phyloP scores from a whole-genome alignment of 92 coral and sea anemone species.

The Paramuricea clavata region DNA sequence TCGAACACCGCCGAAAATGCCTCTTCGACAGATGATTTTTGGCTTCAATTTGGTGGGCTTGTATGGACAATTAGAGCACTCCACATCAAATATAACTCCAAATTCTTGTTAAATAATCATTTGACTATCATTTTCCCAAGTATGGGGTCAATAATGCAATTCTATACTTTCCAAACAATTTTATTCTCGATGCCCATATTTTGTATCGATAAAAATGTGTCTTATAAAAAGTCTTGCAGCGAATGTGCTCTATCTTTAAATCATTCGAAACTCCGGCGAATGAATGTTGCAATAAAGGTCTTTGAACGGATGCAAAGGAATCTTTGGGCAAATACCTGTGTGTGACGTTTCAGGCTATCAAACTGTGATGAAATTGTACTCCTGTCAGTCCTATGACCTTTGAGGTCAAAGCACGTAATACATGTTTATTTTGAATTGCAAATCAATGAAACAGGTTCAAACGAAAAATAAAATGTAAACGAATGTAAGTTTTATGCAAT shows the following conservation, averaged over 20 bases:
- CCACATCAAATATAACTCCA: background rate
- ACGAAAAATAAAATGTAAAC: background rate
- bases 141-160: background rate
- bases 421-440: background rate
- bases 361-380: conserved; percentile 41
- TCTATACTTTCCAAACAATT: background rate
- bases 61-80: background rate
- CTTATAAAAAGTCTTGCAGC: conserved; percentile 3
- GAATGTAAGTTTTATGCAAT: background rate
- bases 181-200: background rate
- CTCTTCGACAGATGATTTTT: background rate
- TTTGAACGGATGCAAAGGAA: conserved; percentile 39
- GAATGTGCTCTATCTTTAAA: conserved; percentile 14
- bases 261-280: background rate
- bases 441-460: background rate
- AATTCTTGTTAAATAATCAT: background rate
- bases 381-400: conserved; percentile 53
- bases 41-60: background rate
- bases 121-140: background rate
- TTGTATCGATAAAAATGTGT: conserved; percentile 1
- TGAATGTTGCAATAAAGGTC: conserved; percentile 12
- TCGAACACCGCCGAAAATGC: background rate
- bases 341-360: conserved; percentile 37
- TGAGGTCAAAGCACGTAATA: background rate
- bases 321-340: conserved; percentile 60